Evolutionary conservation across 92 coral and sea anemone species (phyloP).

Genomic region (Porites lobata): DNA sequence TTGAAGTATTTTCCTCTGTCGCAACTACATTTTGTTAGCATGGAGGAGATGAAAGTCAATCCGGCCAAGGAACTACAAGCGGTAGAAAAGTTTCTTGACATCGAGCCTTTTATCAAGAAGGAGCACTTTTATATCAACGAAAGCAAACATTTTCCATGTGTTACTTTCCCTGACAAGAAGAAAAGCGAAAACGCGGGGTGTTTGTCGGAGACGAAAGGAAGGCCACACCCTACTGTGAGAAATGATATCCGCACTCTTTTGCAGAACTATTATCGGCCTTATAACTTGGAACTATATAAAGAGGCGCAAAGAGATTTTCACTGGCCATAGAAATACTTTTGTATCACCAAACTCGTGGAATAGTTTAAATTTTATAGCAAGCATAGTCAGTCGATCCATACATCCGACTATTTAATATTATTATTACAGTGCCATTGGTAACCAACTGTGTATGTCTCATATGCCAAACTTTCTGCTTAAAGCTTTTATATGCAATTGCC

Average conservation of each 20-base stretch:
- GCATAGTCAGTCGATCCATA: too few relatives aligned
- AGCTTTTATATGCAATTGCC: too few relatives aligned
- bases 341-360: background rate
- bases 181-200: conserved; percentile 23
- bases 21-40: conserved; percentile 76
- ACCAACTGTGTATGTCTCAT: too few relatives aligned
- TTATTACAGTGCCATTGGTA: too few relatives aligned
- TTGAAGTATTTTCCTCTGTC: conserved; percentile 66
- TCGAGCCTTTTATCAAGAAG: conserved; percentile 56
- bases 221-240: conserved; percentile 63
- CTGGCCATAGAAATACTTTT: conserved; percentile 54
- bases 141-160: conserved; percentile 78
- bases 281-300: conserved; percentile 60
- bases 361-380: background rate
- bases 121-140: conserved; percentile 64
- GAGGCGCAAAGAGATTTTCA: conserved; percentile 65
- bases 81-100: conserved; percentile 66
- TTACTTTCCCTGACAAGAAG: background rate
- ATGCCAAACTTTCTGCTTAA: too few relatives aligned
- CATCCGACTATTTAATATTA: too few relatives aligned
- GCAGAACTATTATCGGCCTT: conserved; percentile 67
- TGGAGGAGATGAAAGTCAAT: conserved; percentile 52
- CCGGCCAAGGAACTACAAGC: conserved; percentile 68
- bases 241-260: conserved; percentile 50
- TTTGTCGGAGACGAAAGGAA: conserved; percentile 69